Evolutionary conservation across 2,113 vertebrate species (phyloP).

Genomic region (human): GRCh38 chr3:169617001-169617500

Average conservation of each 20-base stretch:
- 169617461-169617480: background rate
- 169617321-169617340: background rate
- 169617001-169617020: background rate
- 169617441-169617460: background rate
- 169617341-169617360: background rate
- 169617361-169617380: background rate
- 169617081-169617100: background rate
- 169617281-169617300: background rate
- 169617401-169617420: background rate
- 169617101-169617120: conserved; percentile 6
- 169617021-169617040: background rate
- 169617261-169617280: background rate
- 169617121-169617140: background rate
- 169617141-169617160: background rate
- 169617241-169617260: background rate
- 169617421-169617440: background rate
- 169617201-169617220: background rate
- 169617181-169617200: conserved; percentile 6
- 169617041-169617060: conserved; percentile 20
- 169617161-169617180: background rate
- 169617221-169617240: background rate
- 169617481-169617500: background rate
- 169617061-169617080: background rate
- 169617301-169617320: background rate
- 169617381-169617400: background rate